Evolutionary conservation across 2,113 vertebrate species (phyloP), one percentile per base, ranked within the genome.

Genomic region (Dipodomys merriami): DNA sequence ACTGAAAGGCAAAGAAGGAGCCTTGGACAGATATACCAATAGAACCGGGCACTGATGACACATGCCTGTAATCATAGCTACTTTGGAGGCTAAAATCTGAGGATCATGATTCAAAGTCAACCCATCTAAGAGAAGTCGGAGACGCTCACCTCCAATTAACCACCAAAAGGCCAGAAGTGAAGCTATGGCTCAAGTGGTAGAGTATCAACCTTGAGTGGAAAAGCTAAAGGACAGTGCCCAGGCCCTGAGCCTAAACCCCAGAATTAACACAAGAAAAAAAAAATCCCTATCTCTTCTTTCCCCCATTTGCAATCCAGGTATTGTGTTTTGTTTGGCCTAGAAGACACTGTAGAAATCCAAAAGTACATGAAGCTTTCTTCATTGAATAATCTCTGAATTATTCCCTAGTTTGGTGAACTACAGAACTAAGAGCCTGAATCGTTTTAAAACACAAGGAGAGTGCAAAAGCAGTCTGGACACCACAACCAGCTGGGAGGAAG

Each of bases 1-100:
- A 84, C 82, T 96, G 79, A 76, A 95, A 57, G 53, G 33, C 87
- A 88, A 78, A 67, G 94, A 68, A 57, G 69, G 23, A 46, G 39
- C 39, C 39, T 39, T 39, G 39, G 39, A 39, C 39, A 39, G 39
- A 39, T 39, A 6, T 39, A 39, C 71, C 44, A 53, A 19, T 8
- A 12, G 49, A 49, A 9, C 49, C 12, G 10, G 49, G 49, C 49
- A 49, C 49, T 49, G 49, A 49, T 49, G 49, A 49, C 49, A 9
- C 49, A 49, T 12, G 8, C 12, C 49, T 49, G 49, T 49, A 12
- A 49, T 49, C 49, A 49, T 9, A 49, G 12, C 49, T 49, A 39
- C 12, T 49, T 49, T 49, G 49, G 49, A 49, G 12, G 49, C 49
- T 49, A 49, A 49, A 49, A 49, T 49, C 49, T 49, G 49, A 49